Conservation (phyloP, 2,113 vertebrate species). For the Tiliqua scincoides region DNA sequence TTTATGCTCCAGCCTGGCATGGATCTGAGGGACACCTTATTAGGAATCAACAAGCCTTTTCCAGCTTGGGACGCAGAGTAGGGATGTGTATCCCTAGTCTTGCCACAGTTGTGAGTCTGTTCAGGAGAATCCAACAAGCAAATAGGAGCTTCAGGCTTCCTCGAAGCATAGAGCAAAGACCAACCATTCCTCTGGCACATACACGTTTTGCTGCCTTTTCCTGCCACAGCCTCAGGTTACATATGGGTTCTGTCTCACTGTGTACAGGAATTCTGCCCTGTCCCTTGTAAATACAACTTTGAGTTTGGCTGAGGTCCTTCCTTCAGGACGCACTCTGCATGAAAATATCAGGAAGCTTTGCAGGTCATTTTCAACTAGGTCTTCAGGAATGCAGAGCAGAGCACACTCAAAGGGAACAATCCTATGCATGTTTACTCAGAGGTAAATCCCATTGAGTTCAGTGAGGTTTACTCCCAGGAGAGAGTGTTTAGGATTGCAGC, state of each 20-base stretch:
- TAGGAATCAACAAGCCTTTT: constrained; percentile 16
- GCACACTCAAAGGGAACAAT: constrained; percentile 58
- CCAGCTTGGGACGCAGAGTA: neutral
- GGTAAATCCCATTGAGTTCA: too few relatives aligned
- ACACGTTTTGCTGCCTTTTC: constrained; percentile 50
- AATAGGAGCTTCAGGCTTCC: constrained; percentile 45
- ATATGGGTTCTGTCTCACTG: constrained; percentile 60
- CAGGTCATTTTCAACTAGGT: constrained; percentile 59
- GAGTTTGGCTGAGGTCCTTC: constrained; percentile 52
- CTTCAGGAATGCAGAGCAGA: constrained; percentile 47
- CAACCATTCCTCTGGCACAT: constrained; percentile 45
- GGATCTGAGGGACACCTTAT: neutral
- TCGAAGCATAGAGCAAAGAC: constrained; percentile 53
- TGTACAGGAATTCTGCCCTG: constrained; percentile 53
- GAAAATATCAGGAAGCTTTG: constrained; percentile 56
- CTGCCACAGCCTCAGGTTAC: constrained; percentile 56
- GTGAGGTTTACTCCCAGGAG: too few relatives aligned
- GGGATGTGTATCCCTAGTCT: constrained; percentile 9
- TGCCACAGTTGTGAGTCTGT: neutral
- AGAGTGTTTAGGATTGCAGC: constrained; percentile 52
- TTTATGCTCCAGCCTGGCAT: neutral
- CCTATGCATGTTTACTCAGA: too few relatives aligned
- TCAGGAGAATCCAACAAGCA: neutral
- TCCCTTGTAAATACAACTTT: constrained; percentile 50
- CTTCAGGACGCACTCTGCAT: constrained; percentile 61